Evolutionary conservation across 2,888 invertebrate species (phyloP).

Genomic region (Euplagia quadripunctaria): DNA sequence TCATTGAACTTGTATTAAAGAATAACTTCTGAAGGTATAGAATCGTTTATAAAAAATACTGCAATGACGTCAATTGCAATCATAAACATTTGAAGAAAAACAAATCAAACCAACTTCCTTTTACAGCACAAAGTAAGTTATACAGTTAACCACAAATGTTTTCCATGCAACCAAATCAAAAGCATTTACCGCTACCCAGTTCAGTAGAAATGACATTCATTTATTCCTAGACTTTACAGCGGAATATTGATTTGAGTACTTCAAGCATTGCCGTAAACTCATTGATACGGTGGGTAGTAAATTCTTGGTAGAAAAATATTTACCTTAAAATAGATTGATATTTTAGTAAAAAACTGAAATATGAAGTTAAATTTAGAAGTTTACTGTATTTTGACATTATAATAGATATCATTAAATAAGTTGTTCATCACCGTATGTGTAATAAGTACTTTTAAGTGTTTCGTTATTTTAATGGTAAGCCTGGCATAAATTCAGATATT

Average conservation of each 20-base stretch:
- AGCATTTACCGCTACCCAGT: constrained; percentile 15
- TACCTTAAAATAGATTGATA: background rate
- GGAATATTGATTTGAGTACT: constrained; percentile 40
- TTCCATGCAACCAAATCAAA: constrained; percentile 32
- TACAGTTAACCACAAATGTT: constrained; percentile 21
- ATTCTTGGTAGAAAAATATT: background rate
- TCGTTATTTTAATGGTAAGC: too few relatives aligned
- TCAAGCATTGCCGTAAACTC: constrained; percentile 29
- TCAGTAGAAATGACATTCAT: constrained; percentile 36
- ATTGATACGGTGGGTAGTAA: constrained; percentile 26
- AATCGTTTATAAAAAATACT: too few relatives aligned
- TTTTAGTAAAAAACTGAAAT: background rate
- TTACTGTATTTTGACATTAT: too few relatives aligned
- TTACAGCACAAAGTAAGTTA: constrained; percentile 9
- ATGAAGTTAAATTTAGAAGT: background rate
- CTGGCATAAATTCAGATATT: too few relatives aligned
- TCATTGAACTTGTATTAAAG: too few relatives aligned
- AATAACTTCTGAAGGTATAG: too few relatives aligned
- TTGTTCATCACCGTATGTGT: too few relatives aligned
- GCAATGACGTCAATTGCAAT: background rate
- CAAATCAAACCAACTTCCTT: background rate
- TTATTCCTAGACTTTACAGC: constrained; percentile 30
- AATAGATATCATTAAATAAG: too few relatives aligned
- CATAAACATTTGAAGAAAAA: background rate
- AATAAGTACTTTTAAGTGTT: too few relatives aligned